These are phyloP conservation scores for Oplegnathus fasciatus DNA, from an alignment of 2,113 vertebrate species.

Conservation along the genomic window DNA sequence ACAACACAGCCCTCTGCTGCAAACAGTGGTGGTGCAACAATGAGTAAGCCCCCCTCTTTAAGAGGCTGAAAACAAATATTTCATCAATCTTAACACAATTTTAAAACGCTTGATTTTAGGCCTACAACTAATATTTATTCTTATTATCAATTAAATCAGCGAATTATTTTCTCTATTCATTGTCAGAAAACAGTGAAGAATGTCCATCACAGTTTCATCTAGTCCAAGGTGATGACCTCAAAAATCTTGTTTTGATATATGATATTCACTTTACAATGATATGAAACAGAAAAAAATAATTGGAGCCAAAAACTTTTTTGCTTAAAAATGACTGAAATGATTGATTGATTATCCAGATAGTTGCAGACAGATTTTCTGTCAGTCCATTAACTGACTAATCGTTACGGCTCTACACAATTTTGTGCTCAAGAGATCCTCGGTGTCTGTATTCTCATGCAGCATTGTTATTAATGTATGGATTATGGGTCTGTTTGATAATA, in stretches of 20 bases:
- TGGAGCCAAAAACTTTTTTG: neutral
- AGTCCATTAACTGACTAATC: neutral
- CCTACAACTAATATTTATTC: neutral
- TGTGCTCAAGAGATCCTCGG: neutral
- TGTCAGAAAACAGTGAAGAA: neutral
- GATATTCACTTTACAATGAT: no score
- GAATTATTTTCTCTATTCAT: no score
- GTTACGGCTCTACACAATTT: neutral
- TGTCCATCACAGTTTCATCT: neutral
- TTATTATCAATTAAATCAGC: neutral
- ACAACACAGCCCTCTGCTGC: neutral
- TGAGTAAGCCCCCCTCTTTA: neutral
- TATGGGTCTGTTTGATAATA: slow-evolving; percentile 1
- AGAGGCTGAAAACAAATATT: neutral
- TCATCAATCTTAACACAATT: neutral
- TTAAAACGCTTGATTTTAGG: neutral
- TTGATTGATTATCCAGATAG: neutral
- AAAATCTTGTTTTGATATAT: no score
- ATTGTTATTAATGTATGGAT: neutral
- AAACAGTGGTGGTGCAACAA: neutral
- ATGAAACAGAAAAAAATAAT: no score
- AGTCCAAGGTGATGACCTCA: no score
- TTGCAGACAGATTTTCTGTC: neutral
- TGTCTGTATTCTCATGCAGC: neutral
- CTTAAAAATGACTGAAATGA: neutral